Base-by-base conservation (phyloP, 2,888 invertebrate species). In the Nineta flava region DNA sequence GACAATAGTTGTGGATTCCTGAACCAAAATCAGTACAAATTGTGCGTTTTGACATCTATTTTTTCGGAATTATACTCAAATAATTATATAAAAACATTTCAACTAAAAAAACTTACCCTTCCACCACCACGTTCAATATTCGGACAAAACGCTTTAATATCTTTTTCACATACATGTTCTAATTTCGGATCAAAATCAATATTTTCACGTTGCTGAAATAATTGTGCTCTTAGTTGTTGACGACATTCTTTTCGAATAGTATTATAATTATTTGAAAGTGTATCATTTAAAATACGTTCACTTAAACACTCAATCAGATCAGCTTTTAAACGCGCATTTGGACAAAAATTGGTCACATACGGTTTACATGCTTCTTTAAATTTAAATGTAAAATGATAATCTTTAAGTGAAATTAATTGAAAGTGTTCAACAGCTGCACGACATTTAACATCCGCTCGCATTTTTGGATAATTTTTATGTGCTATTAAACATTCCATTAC, bases 381-480 rank as follows among this genome's bases (percentile, higher is more conserved):
- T 65, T 91, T 91, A 60, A 84, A 86, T 1, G 87, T 90, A 64
- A 96, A 97, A 59, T 83, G 84, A 66, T 91, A 94, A 68, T 92
- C 91, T 65, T 94, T 91, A 55, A 97, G 65, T 2, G 91, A 85
- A 53, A 95, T 86, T 53, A 99, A 72, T 68, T 99, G 97, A 62
- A 95, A 94, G 71, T 99, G 97, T 68, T 97, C 96, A 47, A 99
- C 85, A 53, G 93, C 92, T 35, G 88, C 87, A 54, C 85, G 76
- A 66, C 97, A 97, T 65, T 93, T 91, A 53, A 69, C 58, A 62
- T 85, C 83, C 15, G 79, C 74, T 59, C 83, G 80, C 60, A 91
- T 77, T 59, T 85, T 80, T 5, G 83, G 78, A 58, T 90, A 84
- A 65, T 91, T 91, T 69, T 96, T 97, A 64, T 93, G 86, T 35